Percentiles rank a stretch among this genome's conserved stretches.
Evolutionary conservation across 2,797 vertebrate genomes (phyloP).

Genomic region (Mus caroli): DNA sequence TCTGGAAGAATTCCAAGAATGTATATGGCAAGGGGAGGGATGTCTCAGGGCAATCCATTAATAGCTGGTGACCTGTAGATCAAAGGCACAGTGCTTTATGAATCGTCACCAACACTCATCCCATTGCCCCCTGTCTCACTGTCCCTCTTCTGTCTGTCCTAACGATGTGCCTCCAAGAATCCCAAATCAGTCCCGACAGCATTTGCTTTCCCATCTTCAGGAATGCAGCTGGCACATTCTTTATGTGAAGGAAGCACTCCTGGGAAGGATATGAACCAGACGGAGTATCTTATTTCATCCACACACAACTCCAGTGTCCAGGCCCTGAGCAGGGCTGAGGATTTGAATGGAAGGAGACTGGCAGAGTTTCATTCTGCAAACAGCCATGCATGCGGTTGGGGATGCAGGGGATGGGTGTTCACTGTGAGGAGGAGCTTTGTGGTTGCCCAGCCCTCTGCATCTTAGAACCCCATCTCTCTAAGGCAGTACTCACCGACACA

Average conservation of each 20-base stretch:
- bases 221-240: constrained; percentile 79
- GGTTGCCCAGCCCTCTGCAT: neutral
- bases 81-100: constrained; percentile 77
- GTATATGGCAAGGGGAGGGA: constrained; percentile 57
- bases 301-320: constrained; percentile 55
- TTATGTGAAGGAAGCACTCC: constrained; percentile 69
- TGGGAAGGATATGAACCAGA: constrained; percentile 60
- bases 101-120: constrained; percentile 2
- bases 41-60: constrained; percentile 62
- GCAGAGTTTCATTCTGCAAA: neutral
- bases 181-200: constrained; percentile 75
- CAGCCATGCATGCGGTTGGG: neutral
- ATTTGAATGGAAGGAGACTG: constrained; percentile 27
- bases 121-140: neutral
- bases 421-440: neutral
- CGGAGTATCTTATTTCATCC: constrained; percentile 74
- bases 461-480: neutral
- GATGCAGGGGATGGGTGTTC: neutral
- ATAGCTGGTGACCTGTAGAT: constrained; percentile 65
- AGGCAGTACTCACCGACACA: neutral
- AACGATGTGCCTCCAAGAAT: constrained; percentile 56
- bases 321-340: neutral
- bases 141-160: constrained; percentile 42
- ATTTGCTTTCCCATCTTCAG: constrained; percentile 75
- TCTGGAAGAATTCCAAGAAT: constrained; percentile 76